phyloP scores from a whole-genome alignment of 2,113 vertebrate species.

The Tetrax tetrax region DNA sequence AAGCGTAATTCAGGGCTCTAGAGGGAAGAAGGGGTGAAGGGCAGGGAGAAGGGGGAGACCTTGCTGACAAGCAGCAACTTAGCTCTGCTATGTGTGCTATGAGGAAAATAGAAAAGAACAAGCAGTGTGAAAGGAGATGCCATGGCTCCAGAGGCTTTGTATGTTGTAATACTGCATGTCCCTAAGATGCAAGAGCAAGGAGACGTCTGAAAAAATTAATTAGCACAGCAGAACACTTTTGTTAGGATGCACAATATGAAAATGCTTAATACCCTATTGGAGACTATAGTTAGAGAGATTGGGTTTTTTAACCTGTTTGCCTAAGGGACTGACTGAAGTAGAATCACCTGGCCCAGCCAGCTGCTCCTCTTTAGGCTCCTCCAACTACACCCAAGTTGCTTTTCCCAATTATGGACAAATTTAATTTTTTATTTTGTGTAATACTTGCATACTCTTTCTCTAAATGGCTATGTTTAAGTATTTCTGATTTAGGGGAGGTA shows the following conservation, averaged over 20 bases:
- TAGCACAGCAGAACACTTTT: neutral
- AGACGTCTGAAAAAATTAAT: neutral
- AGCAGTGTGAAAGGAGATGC: neutral
- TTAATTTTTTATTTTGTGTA: neutral
- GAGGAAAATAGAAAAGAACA: neutral
- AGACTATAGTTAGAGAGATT: neutral
- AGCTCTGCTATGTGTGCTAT: neutral
- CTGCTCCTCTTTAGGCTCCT: neutral
- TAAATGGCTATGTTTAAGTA: neutral
- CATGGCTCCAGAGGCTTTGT: neutral
- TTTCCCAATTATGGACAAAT: neutral
- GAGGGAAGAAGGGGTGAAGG: neutral
- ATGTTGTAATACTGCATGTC: neutral
- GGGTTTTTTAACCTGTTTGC: neutral
- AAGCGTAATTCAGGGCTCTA: neutral
- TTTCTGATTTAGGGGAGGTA: neutral
- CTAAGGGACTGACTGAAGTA: neutral
- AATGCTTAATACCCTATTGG: neutral
- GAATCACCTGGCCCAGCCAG: neutral
- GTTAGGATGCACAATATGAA: neutral
- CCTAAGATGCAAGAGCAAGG: neutral
- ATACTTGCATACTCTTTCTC: neutral
- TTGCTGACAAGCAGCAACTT: neutral
- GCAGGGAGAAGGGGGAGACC: neutral
- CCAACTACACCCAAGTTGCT: neutral